phyloP scores from a whole-genome alignment of 2,888 invertebrate species.

The Pseudeuparius sepicola region DNA sequence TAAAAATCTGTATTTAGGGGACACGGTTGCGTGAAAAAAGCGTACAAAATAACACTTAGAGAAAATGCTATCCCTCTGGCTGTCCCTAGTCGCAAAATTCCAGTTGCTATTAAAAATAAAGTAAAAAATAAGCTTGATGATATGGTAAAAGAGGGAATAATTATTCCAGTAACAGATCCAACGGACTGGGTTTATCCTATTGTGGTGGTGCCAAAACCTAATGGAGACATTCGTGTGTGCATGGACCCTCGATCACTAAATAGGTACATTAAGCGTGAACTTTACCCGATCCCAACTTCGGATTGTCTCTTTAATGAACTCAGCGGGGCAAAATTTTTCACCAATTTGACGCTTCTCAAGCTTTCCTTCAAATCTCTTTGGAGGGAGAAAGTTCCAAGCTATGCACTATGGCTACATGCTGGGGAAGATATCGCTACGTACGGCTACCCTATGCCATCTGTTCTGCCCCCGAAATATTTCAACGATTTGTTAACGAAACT shows the following conservation, averaged over 20 bases:
- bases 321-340: conserved; percentile 15
- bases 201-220: conserved; percentile 15
- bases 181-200: conserved; percentile 2
- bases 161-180: not conserved
- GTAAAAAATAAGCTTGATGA: conserved; percentile 1
- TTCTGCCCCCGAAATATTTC: conserved; percentile 13
- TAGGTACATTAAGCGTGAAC: too few species aligned
- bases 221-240: conserved; percentile 17
- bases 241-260: conserved; percentile 16
- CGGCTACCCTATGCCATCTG: conserved; percentile 16
- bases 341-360: too few species aligned
- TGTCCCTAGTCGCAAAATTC: too few species aligned
- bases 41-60: conserved; percentile 1
- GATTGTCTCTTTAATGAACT: too few species aligned
- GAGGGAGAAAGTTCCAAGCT: too few species aligned
- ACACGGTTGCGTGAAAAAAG: not conserved
- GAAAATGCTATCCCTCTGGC: too few species aligned
- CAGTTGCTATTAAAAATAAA: too few species aligned
- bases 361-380: too few species aligned
- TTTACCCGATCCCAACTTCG: too few species aligned
- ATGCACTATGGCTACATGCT: too few species aligned
- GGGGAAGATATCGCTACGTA: conserved; percentile 14
- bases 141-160: not conserved
- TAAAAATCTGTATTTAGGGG: not conserved
- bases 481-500: conserved; percentile 11